Conservation (phyloP, 2,888 invertebrate genomes). For the Arge pagana region DNA sequence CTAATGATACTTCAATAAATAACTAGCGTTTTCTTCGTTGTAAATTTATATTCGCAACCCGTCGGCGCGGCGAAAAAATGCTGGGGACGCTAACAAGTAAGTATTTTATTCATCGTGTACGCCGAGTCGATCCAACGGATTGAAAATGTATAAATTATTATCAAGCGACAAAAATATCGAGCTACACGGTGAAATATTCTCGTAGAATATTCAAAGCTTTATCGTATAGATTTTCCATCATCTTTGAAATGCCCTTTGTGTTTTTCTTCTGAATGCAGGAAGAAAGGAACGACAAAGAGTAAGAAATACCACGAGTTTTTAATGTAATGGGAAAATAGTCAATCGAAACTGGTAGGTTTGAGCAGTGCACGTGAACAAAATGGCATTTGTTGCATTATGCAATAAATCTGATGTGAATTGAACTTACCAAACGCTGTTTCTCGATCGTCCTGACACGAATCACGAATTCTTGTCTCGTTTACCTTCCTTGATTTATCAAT, state of each 20-base stretch:
- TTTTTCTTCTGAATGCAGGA: neutral
- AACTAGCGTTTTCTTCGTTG: no score
- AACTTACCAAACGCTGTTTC: conserved; percentile 7
- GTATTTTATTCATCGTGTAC: no score
- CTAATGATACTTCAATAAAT: no score
- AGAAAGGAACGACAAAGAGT: no score
- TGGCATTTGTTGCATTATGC: conserved; percentile 17
- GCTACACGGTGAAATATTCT: neutral
- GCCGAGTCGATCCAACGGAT: no score
- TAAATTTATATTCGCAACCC: no score
- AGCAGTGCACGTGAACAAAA: conserved; percentile 9
- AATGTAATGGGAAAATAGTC: conserved; percentile 4
- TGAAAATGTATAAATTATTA: no score
- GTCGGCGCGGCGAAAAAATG: no score
- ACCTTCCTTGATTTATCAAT: neutral
- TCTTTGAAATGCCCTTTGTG: neutral
- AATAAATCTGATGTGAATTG: conserved; percentile 1
- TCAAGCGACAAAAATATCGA: no score
- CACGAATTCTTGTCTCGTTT: conserved; percentile 10
- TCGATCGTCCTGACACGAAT: conserved; percentile 10
- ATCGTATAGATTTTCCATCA: neutral
- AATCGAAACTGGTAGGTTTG: conserved; percentile 4
- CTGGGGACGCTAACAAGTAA: no score
- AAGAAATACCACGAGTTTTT: no score
- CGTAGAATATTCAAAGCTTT: neutral